These are phyloP conservation scores for Bilobella aurantiaca DNA, from an alignment of 1,140 invertebrate genomes.

Conservation along the genomic window DNA sequence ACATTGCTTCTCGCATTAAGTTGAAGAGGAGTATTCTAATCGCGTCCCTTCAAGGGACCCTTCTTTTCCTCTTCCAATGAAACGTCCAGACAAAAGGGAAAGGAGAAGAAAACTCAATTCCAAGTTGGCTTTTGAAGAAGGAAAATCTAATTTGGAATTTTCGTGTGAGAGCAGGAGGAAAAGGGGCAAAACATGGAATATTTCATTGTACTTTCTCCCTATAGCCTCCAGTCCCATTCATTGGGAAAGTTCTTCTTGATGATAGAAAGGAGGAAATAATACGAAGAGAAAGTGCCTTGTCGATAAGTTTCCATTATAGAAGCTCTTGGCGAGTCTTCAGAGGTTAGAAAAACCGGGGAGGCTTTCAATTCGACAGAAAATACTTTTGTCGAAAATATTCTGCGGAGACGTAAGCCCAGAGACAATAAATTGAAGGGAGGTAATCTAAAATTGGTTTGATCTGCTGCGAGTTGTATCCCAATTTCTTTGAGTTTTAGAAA, in stretches of 20 bases:
- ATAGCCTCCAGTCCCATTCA: not conserved
- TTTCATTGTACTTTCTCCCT: not conserved
- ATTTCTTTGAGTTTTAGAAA: not conserved
- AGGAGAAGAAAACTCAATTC: slow-evolving; percentile 19
- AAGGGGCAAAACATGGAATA: slow-evolving; percentile 3
- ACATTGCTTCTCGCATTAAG: not conserved
- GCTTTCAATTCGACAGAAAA: no score
- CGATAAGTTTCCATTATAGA: slow-evolving; percentile 4
- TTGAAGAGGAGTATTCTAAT: not conserved
- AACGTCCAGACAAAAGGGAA: slow-evolving; percentile 8
- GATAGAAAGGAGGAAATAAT: not conserved
- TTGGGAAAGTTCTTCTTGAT: slow-evolving; percentile 2
- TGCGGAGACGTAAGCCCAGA: no score
- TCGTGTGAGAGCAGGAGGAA: not conserved
- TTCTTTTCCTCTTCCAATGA: not conserved
- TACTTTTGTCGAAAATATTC: no score
- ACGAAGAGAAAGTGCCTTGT: not conserved
- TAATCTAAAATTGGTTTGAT: no score
- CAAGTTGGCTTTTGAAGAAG: slow-evolving; percentile 17
- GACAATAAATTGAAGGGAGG: no score
- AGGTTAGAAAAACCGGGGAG: no score
- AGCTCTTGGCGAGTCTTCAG: no score
- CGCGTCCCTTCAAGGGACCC: not conserved
- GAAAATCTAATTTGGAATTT: slow-evolving; percentile 26
- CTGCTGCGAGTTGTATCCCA: not conserved